Conservation (phyloP, 2,888 invertebrate species). For the Metalampra italica region DNA sequence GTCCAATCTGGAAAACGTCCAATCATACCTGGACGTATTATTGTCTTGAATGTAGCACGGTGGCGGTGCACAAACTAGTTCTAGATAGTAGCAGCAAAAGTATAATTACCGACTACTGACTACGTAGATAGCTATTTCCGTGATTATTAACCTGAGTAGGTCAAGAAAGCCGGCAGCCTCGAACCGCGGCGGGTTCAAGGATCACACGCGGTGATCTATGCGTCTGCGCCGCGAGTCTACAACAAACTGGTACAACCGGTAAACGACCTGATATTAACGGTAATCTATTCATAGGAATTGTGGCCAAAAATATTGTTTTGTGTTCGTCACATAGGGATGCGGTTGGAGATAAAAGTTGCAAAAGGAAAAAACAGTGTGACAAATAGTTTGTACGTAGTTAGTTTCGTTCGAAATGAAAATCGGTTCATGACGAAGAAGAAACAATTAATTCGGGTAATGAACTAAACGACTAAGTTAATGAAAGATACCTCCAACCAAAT, state of each 20-base stretch:
- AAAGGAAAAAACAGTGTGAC: too few species aligned
- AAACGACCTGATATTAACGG: constrained; percentile 20
- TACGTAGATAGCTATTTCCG: neutral
- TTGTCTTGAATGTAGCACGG: too few species aligned
- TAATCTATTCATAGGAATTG: neutral
- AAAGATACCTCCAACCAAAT: too few species aligned
- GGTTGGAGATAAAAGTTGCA: neutral
- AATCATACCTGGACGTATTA: too few species aligned
- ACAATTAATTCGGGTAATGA: too few species aligned
- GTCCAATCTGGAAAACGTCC: too few species aligned
- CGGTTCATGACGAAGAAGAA: too few species aligned
- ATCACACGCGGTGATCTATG: constrained; percentile 25
- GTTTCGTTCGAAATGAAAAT: too few species aligned
- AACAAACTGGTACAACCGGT: constrained; percentile 18
- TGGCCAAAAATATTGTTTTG: neutral
- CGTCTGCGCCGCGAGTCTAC: constrained; percentile 16
- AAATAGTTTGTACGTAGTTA: too few species aligned
- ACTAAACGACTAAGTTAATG: too few species aligned
- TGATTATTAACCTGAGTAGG: neutral
- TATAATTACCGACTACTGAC: neutral
- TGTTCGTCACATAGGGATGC: neutral
- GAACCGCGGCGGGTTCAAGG: constrained; percentile 45
- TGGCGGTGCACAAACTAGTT: too few species aligned
- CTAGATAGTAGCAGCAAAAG: too few species aligned
- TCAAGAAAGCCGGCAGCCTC: constrained; percentile 23